Conservation (phyloP, 2,113 vertebrate genomes). For the Rattus norvegicus region GRCr8 NC_086032.1:66415501-66416000, state of each 20-base stretch:
- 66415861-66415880: not conserved
- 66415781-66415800: not conserved
- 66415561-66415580: not conserved
- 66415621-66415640: not conserved
- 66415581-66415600: not conserved
- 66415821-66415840: conserved; percentile 37
- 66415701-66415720: conserved; percentile 27
- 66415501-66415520: not conserved
- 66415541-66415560: too few relatives aligned
- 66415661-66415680: conserved; percentile 6
- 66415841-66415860: not conserved
- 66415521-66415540: not conserved
- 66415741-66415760: not conserved
- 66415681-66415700: conserved; percentile 25
- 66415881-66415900: conserved; percentile 24
- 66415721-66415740: conserved; percentile 30
- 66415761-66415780: not conserved
- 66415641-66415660: conserved; percentile 18
- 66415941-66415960: too few relatives aligned
- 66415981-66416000: too few relatives aligned
- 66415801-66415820: not conserved
- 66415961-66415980: too few relatives aligned
- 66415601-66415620: too few relatives aligned
- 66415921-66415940: too few relatives aligned
- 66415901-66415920: conserved; percentile 4